These are phyloP conservation scores for Erpobdella octoculata DNA, from an alignment of 2,888 invertebrate genomes.

Conservation along the genomic window DNA sequence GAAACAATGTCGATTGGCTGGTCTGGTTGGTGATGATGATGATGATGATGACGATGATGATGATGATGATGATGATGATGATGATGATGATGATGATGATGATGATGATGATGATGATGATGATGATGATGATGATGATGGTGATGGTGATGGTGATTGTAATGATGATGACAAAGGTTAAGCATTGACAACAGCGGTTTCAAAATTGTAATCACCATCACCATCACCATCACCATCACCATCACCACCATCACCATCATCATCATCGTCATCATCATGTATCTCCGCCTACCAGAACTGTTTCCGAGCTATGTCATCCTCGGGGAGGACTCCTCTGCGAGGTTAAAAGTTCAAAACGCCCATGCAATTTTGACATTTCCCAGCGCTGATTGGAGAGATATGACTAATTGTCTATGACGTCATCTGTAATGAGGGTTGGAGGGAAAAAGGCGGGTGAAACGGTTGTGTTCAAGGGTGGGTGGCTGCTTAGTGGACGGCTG, in stretches of 20 bases:
- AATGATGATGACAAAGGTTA: too few species aligned
- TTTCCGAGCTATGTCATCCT: too few species aligned
- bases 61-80: conserved; percentile 20
- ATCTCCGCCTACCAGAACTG: too few species aligned
- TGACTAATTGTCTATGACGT: conserved; percentile 7
- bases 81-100: conserved; percentile 23
- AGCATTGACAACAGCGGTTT: too few species aligned
- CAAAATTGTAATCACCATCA: too few species aligned
- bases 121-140: background rate
- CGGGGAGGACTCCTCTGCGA: background rate
- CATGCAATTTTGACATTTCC: background rate
- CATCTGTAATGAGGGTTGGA: background rate
- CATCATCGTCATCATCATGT: conserved; percentile 10
- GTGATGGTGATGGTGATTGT: too few species aligned
- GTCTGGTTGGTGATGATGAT: too few species aligned
- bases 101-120: conserved; percentile 5
- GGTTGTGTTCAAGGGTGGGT: too few species aligned
- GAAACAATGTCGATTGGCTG: too few species aligned
- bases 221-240: too few species aligned
- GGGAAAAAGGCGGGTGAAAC: background rate
- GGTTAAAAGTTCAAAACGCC: conserved; percentile 12
- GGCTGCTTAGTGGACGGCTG: background rate
- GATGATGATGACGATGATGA: conserved; percentile 20
- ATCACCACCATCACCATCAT: conserved; percentile 8
- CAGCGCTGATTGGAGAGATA: background rate